These are phyloP conservation scores for Coecobrya sp. DNA, from an alignment of 2,888 invertebrate species.

Conservation along the genomic window DNA sequence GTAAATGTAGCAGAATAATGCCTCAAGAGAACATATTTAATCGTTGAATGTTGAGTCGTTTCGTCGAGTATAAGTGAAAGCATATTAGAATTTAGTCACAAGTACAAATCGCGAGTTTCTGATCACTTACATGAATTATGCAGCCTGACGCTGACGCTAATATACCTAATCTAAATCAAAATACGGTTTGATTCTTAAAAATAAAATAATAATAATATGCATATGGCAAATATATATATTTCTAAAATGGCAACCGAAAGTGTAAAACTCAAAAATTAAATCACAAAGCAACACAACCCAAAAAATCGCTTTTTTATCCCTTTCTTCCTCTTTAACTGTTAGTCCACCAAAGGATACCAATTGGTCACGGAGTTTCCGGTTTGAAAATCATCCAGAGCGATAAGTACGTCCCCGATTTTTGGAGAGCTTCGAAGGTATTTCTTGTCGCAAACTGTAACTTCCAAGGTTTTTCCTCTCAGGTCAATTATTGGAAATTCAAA, in stretches of 20 bases:
- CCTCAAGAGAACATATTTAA: not conserved
- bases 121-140: not conserved
- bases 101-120: not conserved
- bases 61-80: constrained; percentile 20
- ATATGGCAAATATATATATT: constrained; percentile 56
- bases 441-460: constrained; percentile 86
- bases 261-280: constrained; percentile 60
- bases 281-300: constrained; percentile 80
- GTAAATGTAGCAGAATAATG: not conserved
- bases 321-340: constrained; percentile 41
- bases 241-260: constrained; percentile 70
- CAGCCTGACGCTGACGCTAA: too few species aligned
- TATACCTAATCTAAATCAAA: not conserved
- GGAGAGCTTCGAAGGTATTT: constrained; percentile 86
- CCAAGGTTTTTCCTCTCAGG: constrained; percentile 85
- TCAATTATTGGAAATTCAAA: constrained; percentile 86
- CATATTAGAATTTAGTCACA: constrained; percentile 23
- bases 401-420: constrained; percentile 83
- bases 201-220: constrained; percentile 31
- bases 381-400: constrained; percentile 86
- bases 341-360: constrained; percentile 84
- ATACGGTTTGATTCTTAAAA: not conserved
- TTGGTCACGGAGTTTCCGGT: constrained; percentile 85
- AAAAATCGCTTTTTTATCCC: constrained; percentile 10
- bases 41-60: constrained; percentile 21